Evolutionary conservation across 2,113 vertebrate species (phyloP).

Genomic region (Limnothrissa miodon): DNA sequence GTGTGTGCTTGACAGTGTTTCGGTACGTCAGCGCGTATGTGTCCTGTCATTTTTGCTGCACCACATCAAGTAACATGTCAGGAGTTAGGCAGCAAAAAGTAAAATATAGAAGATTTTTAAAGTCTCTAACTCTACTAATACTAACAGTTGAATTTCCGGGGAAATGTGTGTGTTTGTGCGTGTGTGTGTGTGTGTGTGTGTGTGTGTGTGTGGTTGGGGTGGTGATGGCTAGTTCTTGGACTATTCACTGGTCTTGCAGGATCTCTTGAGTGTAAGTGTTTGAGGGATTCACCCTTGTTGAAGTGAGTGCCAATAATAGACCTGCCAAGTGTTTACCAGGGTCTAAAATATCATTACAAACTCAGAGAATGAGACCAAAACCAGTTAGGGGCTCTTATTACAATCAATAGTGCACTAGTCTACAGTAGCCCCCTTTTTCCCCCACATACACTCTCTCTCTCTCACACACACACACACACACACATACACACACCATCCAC

Average conservation of each 20-base stretch:
- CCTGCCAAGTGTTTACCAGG: constrained; percentile 54
- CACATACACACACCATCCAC: constrained; percentile 14
- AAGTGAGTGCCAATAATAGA: constrained; percentile 56
- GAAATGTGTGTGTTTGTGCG: background rate
- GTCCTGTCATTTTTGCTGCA: background rate
- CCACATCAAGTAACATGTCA: background rate
- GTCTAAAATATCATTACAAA: constrained; percentile 63
- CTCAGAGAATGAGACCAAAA: constrained; percentile 62
- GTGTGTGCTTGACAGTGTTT: background rate
- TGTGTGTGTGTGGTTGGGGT: no score
- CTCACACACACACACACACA: background rate
- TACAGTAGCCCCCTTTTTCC: background rate
- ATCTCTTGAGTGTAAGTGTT: background rate
- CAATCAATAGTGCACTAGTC: constrained; percentile 63
- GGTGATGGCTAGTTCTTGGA: background rate
- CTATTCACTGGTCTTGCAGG: background rate
- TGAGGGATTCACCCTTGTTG: constrained; percentile 28
- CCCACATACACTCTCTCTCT: background rate
- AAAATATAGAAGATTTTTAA: background rate
- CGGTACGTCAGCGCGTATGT: no score
- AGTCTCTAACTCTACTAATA: no score
- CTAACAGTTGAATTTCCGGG: no score
- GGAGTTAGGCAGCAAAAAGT: background rate
- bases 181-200: no score
- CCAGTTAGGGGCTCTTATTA: constrained; percentile 61